Evolutionary conservation across 2,888 invertebrate genomes (phyloP).

Genomic region (Noctua janthina): DNA sequence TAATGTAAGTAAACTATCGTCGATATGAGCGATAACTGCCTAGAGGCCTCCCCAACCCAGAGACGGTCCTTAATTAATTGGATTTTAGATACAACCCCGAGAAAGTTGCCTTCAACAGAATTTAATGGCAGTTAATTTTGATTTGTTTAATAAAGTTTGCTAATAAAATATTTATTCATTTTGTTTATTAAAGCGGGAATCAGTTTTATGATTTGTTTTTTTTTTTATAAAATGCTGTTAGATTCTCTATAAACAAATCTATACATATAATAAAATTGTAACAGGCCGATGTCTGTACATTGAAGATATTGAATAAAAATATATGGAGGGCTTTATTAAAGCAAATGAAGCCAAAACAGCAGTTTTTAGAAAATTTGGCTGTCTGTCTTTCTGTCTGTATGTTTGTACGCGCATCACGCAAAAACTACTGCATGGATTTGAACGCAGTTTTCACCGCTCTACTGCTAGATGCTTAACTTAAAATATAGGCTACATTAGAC

Average conservation of each 20-base stretch:
- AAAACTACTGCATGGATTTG: no score
- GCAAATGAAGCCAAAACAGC: no score
- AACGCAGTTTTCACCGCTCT: no score
- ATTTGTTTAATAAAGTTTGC: constrained; percentile 55
- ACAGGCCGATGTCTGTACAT: no score
- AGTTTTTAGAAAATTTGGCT: no score
- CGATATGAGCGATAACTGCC: constrained; percentile 74
- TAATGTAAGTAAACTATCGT: constrained; percentile 78
- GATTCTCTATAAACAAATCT: not conserved
- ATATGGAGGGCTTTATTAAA: no score
- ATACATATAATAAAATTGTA: no score
- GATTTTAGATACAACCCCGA: constrained; percentile 65
- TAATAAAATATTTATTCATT: constrained; percentile 44
- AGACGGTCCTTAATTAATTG: constrained; percentile 72
- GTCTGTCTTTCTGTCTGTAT: no score
- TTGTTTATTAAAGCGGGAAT: constrained; percentile 12
- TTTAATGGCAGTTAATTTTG: constrained; percentile 67
- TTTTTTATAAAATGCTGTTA: not conserved
- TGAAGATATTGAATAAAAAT: no score
- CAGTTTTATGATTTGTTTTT: constrained; percentile 9
- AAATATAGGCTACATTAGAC: no score
- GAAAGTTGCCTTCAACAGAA: constrained; percentile 65
- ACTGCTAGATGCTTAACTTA: no score
- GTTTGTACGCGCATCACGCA: no score
- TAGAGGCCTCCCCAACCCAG: constrained; percentile 50